Conservation (phyloP, 2,797 vertebrate species). For the Rhynchonycteris naso region DNA sequence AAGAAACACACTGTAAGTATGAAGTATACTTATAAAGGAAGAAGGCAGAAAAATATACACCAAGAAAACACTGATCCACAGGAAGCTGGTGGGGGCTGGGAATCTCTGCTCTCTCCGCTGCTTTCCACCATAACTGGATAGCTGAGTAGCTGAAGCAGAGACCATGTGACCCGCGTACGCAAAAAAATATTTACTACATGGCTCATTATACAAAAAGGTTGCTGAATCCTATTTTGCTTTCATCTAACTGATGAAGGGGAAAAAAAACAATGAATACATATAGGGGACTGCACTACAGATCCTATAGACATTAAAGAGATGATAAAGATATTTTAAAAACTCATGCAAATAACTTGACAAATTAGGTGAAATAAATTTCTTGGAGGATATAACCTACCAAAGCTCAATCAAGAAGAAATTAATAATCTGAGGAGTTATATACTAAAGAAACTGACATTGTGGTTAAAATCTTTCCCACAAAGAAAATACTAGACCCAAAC, state of each 20-base stretch:
- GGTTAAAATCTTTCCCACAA: slow-evolving; percentile 15
- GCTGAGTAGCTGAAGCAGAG: not conserved
- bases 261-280: not conserved
- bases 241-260: not conserved
- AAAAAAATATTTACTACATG: not conserved
- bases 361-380: not conserved
- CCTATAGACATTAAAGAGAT: not conserved
- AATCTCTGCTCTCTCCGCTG: not conserved
- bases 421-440: not conserved
- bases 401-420: not conserved
- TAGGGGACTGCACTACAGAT: not conserved
- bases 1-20: not conserved
- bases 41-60: not conserved
- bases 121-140: not conserved
- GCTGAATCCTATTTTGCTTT: not conserved
- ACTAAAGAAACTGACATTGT: not conserved
- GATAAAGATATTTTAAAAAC: not conserved
- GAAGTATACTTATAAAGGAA: not conserved
- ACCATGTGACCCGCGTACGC: not conserved
- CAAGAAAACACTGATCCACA: not conserved
- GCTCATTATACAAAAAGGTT: not conserved
- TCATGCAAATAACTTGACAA: not conserved
- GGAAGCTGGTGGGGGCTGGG: not conserved
- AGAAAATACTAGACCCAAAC: not conserved
- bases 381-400: not conserved